These are phyloP conservation scores for Ephestia elutella DNA, from an alignment of 1,140 invertebrate species.

Conservation along the genomic window DNA sequence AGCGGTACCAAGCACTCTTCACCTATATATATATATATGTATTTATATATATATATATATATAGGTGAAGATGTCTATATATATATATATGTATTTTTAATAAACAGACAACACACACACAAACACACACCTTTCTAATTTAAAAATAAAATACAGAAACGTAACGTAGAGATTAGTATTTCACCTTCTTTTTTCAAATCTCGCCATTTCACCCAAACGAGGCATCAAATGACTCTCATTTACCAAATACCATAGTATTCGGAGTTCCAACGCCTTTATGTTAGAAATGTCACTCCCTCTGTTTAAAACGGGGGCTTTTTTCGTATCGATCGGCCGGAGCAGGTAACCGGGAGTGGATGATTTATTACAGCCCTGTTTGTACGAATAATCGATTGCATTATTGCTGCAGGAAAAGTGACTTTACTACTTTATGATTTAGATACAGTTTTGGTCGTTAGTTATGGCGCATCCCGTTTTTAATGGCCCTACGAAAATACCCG, in stretches of 20 bases:
- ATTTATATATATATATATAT: too few relatives aligned
- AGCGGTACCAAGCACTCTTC: too few relatives aligned
- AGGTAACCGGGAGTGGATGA: constrained; percentile 64
- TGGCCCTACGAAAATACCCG: constrained; percentile 42
- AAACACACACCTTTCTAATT: too few relatives aligned
- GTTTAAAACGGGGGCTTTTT: constrained; percentile 52
- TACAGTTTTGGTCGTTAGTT: constrained; percentile 16
- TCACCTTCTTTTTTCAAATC: background rate
- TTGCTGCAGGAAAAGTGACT: constrained; percentile 21
- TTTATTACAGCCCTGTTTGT: constrained; percentile 65
- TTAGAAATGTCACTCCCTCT: constrained; percentile 56
- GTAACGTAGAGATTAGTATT: background rate
- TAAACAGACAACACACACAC: background rate
- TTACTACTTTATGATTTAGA: constrained; percentile 20
- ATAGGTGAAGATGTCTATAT: too few relatives aligned
- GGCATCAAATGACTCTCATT: constrained; percentile 2
- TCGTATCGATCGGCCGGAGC: constrained; percentile 56
- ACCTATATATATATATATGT: too few relatives aligned
- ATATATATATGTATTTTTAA: too few relatives aligned
- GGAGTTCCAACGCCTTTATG: constrained; percentile 17
- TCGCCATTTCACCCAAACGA: constrained; percentile 2
- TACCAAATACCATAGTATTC: constrained; percentile 1
- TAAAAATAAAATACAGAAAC: background rate
- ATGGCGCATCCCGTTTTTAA: constrained; percentile 43
- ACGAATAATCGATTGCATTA: constrained; percentile 59